Conservation (phyloP, 2,888 invertebrate species). For the Sialis fuliginosa region DNA sequence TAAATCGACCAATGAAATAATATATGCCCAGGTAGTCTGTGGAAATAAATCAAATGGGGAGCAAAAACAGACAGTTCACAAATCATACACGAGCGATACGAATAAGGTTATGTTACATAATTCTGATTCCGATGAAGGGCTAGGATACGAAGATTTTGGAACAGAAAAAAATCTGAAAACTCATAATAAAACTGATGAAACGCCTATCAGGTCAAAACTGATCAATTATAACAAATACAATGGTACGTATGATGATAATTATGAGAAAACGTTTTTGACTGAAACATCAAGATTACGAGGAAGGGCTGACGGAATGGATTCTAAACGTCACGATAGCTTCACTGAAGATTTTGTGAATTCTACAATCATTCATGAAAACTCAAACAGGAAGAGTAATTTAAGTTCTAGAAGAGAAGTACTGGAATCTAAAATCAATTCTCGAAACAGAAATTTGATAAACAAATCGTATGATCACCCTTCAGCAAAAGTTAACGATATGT, state of each 20-base stretch:
- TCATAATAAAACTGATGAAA: slow-evolving; percentile 22
- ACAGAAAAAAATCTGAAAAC: slow-evolving; percentile 2
- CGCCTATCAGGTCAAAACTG: slow-evolving; percentile 44
- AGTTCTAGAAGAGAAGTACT: slow-evolving; percentile 56
- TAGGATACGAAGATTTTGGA: slow-evolving; percentile 46
- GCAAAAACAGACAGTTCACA: slow-evolving; percentile 33
- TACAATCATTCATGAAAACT: slow-evolving; percentile 8
- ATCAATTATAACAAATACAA: slow-evolving; percentile 33
- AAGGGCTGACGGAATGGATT: slow-evolving; percentile 47
- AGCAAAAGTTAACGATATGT: slow-evolving; percentile 1
- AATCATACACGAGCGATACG: slow-evolving; percentile 26
- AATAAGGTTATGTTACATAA: slow-evolving; percentile 31
- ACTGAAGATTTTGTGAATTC: slow-evolving; percentile 17
- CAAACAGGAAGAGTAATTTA: slow-evolving; percentile 30
- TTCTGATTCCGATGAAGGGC: slow-evolving; percentile 64
- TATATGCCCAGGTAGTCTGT: slow-evolving; percentile 59
- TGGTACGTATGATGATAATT: slow-evolving; percentile 28
- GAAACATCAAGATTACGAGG: slow-evolving; percentile 34
- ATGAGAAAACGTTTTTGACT: slow-evolving; percentile 20
- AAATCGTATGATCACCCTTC: not conserved
- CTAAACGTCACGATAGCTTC: slow-evolving; percentile 33
- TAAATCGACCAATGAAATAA: slow-evolving; percentile 32
- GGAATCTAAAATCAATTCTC: slow-evolving; percentile 55
- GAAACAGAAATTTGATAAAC: slow-evolving; percentile 29
- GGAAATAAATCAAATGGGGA: slow-evolving; percentile 21